Conservation (phyloP, 2,113 vertebrate genomes). For the Calyptommatus sinebrachiatus region DNA sequence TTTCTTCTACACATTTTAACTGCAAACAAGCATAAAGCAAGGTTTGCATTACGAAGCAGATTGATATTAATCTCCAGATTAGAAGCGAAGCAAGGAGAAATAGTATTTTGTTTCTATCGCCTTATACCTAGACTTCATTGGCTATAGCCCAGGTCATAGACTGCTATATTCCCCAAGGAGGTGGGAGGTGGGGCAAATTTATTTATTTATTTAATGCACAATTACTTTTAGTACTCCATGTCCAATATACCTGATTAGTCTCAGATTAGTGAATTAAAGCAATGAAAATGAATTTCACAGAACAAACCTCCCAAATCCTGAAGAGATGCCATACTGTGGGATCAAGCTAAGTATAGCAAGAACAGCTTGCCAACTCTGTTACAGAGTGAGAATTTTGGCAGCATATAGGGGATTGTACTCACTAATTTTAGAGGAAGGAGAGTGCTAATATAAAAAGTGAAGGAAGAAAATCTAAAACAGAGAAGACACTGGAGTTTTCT, state of each 20-base stretch:
- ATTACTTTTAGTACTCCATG: conserved; percentile 59
- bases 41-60: neutral
- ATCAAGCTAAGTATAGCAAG: conserved; percentile 59
- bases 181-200: neutral
- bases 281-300: conserved; percentile 68
- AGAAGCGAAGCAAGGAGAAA: neutral
- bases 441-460: conserved; percentile 7
- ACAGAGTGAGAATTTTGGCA: conserved; percentile 63
- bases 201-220: conserved; percentile 1
- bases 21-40: neutral
- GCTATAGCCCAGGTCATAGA: neutral
- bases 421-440: conserved; percentile 18
- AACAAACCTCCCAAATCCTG: conserved; percentile 63
- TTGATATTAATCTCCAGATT: neutral
- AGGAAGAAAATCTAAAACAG: conserved; percentile 49
- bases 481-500: conserved; percentile 53
- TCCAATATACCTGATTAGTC: conserved; percentile 58
- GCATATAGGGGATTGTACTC: conserved; percentile 58
- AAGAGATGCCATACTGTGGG: conserved; percentile 55
- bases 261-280: conserved; percentile 70
- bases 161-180: conserved; percentile 51
- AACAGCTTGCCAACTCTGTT: conserved; percentile 59
- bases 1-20: conserved; percentile 34
- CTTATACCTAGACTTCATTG: conserved; percentile 25
- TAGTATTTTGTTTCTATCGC: conserved; percentile 34